Percentiles rank a stretch among this genome's conserved stretches.
phyloP scores from a whole-genome alignment of 2,797 vertebrate species.

The Eidolon dupreanum region DNA sequence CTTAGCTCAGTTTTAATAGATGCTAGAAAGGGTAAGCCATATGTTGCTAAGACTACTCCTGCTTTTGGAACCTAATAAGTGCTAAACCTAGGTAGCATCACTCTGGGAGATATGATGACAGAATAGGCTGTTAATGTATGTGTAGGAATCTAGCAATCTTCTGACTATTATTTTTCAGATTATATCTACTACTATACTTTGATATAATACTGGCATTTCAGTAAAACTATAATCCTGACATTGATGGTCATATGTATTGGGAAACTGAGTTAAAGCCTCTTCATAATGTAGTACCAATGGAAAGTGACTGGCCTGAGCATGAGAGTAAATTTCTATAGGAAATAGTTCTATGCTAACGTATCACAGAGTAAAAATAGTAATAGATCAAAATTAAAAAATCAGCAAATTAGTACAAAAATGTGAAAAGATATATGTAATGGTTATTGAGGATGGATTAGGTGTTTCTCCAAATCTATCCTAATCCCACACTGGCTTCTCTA shows the following conservation, averaged over 20 bases:
- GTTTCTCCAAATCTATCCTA: not conserved
- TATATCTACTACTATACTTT: not conserved
- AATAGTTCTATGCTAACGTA: not conserved
- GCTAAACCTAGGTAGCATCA: not conserved
- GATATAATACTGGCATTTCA: constrained; percentile 5
- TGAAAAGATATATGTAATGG: constrained; percentile 8
- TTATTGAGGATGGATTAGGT: not conserved
- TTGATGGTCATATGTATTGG: not conserved
- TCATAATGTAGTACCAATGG: not conserved
- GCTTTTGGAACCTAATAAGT: not conserved
- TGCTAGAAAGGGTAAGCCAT: not conserved
- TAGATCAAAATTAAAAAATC: constrained; percentile 22
- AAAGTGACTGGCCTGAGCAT: constrained; percentile 28
- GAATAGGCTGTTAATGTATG: not conserved
- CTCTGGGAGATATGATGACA: not conserved
- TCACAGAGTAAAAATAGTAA: not conserved
- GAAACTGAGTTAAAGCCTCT: constrained; percentile 20
- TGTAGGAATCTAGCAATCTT: not conserved
- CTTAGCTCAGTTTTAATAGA: constrained; percentile 24
- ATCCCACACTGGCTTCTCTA: not conserved
- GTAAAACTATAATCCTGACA: not conserved
- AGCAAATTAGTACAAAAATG: constrained; percentile 40
- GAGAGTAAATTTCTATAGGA: not conserved
- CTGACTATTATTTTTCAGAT: not conserved
- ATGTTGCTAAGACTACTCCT: not conserved